Base-by-base conservation (phyloP, 2,797 vertebrate species). In the Anguilla pacifica region DNA sequence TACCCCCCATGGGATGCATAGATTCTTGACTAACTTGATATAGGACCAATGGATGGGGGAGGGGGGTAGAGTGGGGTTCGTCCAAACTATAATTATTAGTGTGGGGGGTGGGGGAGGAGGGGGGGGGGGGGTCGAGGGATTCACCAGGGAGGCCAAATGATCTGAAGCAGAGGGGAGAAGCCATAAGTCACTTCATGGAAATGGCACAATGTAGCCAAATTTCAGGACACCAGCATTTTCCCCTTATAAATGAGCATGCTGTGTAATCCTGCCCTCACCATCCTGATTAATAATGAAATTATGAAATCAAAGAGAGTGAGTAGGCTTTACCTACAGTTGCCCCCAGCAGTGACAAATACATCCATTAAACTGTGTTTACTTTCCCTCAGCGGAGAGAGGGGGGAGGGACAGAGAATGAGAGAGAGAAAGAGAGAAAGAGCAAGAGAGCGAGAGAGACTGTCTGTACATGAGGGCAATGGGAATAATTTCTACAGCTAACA, bases 191-290 rank as follows among this genome's bases (percentile, higher is more conserved):
- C 77, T 49, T 49, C 77, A 31, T 46, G 43, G 77, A 77, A 81
- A 81, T 49, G 77, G 77, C 77, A 6, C 43, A 49, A 7, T 9
- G 19, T 83, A 39, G 59, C 84, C n/a, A 31, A 77, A 87, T 84
- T 84, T 51, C 81, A n/a, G 51, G 61, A 87, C 83, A 39, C 74
- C 87, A 43, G 64, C 35, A 25, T 28, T 59, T 85, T 84, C 53
- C 49, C 49, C 64, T 53, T 79, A 46, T 28, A 79, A 84, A 85
- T 79, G 19, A 43, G 19, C 72, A 49, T 2, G 35, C 83, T 88
- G 46, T 28, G 51, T 19, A 84, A 13, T 57, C 49, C 35, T 74
- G 79, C 81, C 59, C 49, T 53, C 81, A 6, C 39, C 51, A 39
- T 15, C 19, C 2, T 87, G 57, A 43, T 59, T 57, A 79, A 88